These are phyloP conservation scores for Halcyon smyrnensis DNA, from an alignment of 2,797 vertebrate genomes.

Conservation along the genomic window DNA sequence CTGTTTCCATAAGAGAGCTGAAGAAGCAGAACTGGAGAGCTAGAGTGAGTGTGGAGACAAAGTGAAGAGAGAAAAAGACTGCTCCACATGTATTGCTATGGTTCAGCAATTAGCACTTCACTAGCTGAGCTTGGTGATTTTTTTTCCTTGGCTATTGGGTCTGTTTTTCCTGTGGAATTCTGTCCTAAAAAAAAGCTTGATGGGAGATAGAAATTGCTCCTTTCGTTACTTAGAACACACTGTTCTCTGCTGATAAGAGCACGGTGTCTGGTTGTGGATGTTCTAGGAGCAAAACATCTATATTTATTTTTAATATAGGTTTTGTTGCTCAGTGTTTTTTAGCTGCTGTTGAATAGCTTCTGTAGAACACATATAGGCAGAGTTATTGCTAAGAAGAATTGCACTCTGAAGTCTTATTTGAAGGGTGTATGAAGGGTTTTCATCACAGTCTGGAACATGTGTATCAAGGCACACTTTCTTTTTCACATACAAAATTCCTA, in stretches of 20 bases:
- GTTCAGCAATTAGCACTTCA: not conserved
- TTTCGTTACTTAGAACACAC: not conserved
- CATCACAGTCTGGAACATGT: not conserved
- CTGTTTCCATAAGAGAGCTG: not conserved
- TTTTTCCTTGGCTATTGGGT: not conserved
- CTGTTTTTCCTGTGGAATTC: not conserved
- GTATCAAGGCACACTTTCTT: not conserved
- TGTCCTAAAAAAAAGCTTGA: not conserved
- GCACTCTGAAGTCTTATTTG: not conserved
- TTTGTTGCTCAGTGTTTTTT: conserved; percentile 9
- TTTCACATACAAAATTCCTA: not conserved
- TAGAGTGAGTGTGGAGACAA: not conserved
- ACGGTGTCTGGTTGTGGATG: not conserved
- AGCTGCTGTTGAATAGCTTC: not conserved
- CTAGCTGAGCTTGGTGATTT: not conserved
- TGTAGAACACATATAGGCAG: not conserved
- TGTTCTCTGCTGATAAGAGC: conserved; percentile 4
- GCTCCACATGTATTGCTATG: not conserved
- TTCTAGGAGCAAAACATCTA: not conserved
- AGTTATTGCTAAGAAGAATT: not conserved
- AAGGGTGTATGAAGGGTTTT: not conserved
- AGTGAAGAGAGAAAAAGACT: not conserved
- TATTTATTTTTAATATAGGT: not conserved
- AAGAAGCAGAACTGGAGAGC: not conserved
- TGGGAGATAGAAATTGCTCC: not conserved